Evolutionary conservation across 2,797 vertebrate species (phyloP).

Genomic region (Acanthurus lineatus): DNA sequence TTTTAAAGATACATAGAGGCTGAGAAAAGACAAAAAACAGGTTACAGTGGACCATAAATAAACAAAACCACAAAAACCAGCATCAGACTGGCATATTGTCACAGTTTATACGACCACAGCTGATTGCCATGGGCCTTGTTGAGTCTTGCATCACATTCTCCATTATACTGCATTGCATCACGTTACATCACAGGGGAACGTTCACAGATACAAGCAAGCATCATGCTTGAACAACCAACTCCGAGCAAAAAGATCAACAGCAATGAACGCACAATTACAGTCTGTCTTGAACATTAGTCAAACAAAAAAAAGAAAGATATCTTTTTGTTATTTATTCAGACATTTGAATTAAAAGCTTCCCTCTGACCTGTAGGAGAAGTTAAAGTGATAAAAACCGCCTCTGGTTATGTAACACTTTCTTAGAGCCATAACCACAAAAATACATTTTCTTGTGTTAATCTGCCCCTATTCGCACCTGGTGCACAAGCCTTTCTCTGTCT

Average conservation of each 20-base stretch:
- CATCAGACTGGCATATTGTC: neutral
- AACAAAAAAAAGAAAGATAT: constrained; percentile 8
- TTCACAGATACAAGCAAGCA: neutral
- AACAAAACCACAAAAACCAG: neutral
- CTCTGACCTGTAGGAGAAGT: constrained; percentile 30
- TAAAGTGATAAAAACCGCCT: constrained; percentile 34
- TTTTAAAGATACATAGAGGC: neutral
- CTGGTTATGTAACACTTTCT: constrained; percentile 64
- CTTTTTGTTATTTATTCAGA: constrained; percentile 11
- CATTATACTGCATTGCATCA: constrained; percentile 21
- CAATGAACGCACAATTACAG: neutral
- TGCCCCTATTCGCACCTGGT: constrained; percentile 49
- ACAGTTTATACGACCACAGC: neutral
- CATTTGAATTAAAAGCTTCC: constrained; percentile 30
- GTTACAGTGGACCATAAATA: neutral
- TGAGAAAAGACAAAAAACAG: neutral
- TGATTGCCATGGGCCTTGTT: neutral
- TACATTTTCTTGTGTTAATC: constrained; percentile 63
- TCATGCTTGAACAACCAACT: neutral
- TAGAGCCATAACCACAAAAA: constrained; percentile 55
- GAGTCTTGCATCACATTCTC: constrained; percentile 15
- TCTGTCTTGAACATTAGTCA: neutral
- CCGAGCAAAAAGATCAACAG: constrained; percentile 22
- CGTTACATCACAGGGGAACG: constrained; percentile 29
- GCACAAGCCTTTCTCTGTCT: constrained; percentile 45